Percentiles rank a stretch among this genome's conserved stretches.
These are phyloP conservation scores for Tricholaema leucomelas DNA, from an alignment of 2,113 vertebrate genomes.

Conservation along the genomic window DNA sequence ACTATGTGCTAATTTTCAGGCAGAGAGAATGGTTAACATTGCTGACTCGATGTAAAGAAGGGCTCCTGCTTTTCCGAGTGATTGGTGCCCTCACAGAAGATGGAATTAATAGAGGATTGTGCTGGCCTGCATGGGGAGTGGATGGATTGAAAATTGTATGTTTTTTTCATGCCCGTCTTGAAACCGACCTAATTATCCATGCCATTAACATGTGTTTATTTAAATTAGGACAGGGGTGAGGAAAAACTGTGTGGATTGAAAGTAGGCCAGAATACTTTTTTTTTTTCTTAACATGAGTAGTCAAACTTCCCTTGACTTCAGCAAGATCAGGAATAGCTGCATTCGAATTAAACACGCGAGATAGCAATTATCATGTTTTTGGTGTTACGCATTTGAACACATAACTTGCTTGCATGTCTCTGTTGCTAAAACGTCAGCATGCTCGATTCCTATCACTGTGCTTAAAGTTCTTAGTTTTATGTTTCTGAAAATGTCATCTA, in stretches of 20 bases:
- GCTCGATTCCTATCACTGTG: slow-evolving; percentile 37
- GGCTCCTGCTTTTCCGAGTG: slow-evolving; percentile 37
- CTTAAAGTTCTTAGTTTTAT: slow-evolving; percentile 74
- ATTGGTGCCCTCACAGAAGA: neutral
- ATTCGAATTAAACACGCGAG: neutral
- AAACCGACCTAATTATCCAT: slow-evolving; percentile 17
- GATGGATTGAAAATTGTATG: neutral
- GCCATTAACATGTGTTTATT: slow-evolving; percentile 28
- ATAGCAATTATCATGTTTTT: slow-evolving; percentile 24
- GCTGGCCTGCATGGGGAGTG: neutral
- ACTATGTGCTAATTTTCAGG: slow-evolving; percentile 3
- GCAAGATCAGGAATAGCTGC: neutral
- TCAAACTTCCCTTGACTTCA: slow-evolving; percentile 1
- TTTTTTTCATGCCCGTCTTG: neutral
- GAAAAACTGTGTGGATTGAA: neutral
- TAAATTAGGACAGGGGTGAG: neutral
- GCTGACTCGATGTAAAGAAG: slow-evolving; percentile 19
- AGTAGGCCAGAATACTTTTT: neutral
- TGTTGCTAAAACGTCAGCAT: slow-evolving; percentile 40
- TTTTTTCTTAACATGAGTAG: neutral
- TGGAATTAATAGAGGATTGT: neutral
- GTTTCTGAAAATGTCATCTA: slow-evolving; percentile 78
- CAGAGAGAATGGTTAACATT: slow-evolving; percentile 35
- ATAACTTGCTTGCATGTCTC: slow-evolving; percentile 51
- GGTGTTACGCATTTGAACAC: neutral